phyloP scores from a whole-genome alignment of 2,113 vertebrate species.

The Solea senegalensis region DNA sequence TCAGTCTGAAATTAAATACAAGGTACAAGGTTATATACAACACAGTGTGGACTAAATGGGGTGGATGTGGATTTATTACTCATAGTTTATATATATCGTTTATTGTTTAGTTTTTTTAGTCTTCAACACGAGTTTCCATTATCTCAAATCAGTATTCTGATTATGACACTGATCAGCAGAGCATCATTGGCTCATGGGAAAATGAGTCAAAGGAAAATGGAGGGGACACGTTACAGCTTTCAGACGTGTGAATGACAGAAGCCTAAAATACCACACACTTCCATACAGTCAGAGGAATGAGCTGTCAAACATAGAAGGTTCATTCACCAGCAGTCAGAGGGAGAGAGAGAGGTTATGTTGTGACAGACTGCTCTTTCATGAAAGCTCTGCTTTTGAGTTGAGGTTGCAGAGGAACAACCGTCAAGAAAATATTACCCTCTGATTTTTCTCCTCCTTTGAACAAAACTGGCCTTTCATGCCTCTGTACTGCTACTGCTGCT shows the following conservation, averaged over 20 bases:
- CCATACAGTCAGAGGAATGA: constrained; percentile 52
- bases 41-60: too few relatives aligned
- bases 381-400: constrained; percentile 70
- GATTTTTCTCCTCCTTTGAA: constrained; percentile 60
- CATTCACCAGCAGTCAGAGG: constrained; percentile 61
- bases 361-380: constrained; percentile 79
- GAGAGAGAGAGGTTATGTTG: constrained; percentile 26
- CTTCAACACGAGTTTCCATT: too few relatives aligned
- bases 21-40: too few relatives aligned
- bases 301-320: constrained; percentile 63
- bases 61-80: not conserved
- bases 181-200: constrained; percentile 10
- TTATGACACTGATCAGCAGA: not conserved
- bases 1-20: too few relatives aligned
- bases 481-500: constrained; percentile 10
- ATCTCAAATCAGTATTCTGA: too few relatives aligned
- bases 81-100: too few relatives aligned
- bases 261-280: constrained; percentile 51
- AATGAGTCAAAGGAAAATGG: constrained; percentile 22
- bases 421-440: constrained; percentile 74
- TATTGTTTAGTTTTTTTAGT: too few relatives aligned
- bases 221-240: constrained; percentile 18
- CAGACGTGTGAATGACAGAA: constrained; percentile 19
- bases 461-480: constrained; percentile 72
- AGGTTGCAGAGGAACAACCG: constrained; percentile 63